These are phyloP conservation scores for Rhingia rostrata DNA, from an alignment of 2,888 invertebrate species.

Conservation along the genomic window DNA sequence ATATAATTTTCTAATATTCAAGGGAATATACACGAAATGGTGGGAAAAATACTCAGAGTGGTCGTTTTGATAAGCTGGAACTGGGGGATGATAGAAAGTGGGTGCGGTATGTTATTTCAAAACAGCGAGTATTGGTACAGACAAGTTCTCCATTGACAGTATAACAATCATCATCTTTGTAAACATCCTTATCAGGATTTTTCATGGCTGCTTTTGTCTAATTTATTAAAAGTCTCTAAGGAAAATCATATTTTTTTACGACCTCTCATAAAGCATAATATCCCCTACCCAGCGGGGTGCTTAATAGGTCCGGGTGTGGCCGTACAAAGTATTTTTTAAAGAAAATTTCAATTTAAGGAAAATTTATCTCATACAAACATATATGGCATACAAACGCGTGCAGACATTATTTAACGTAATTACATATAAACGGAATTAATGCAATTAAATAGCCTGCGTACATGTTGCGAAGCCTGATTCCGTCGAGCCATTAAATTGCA, in stretches of 20 bases:
- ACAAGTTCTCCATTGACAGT: too few species aligned
- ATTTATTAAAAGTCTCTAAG: conserved; percentile 37
- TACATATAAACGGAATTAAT: conserved; percentile 70
- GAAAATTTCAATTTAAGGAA: conserved; percentile 59
- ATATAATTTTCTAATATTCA: conserved; percentile 73
- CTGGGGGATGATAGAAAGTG: neutral
- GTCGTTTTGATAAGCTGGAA: conserved; percentile 53
- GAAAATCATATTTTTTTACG: conserved; percentile 39
- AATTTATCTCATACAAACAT: conserved; percentile 59
- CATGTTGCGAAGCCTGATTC: conserved; percentile 54
- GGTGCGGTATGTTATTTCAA: too few species aligned
- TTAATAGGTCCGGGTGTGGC: conserved; percentile 32
- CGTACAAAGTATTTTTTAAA: conserved; percentile 25
- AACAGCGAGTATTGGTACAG: too few species aligned
- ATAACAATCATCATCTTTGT: neutral
- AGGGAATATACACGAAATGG: conserved; percentile 36
- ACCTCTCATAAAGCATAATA: conserved; percentile 40
- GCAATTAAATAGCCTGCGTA: conserved; percentile 65
- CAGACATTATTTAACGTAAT: conserved; percentile 58
- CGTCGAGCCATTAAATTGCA: conserved; percentile 58
- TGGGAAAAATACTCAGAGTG: conserved; percentile 22
- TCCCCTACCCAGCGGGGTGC: conserved; percentile 14
- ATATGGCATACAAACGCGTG: neutral
- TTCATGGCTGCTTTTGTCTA: conserved; percentile 3
- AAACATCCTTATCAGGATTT: neutral